Evolutionary conservation across 2,113 vertebrate genomes (phyloP).

Genomic region (Trematocara marginatum): DNA sequence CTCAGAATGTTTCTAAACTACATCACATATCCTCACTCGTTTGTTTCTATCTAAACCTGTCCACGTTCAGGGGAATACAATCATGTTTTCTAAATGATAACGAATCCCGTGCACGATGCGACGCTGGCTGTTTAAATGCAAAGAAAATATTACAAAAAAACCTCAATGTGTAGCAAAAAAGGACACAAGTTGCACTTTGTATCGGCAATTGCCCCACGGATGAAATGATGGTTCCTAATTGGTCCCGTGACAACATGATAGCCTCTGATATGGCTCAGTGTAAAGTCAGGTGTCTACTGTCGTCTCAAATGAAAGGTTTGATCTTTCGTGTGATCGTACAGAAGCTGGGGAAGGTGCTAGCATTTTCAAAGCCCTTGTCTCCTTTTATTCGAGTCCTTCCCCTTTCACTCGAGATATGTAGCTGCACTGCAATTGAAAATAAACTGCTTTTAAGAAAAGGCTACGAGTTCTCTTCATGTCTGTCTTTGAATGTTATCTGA

Average conservation of each 20-base stretch:
- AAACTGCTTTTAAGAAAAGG: neutral
- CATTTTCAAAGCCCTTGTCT: neutral
- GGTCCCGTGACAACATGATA: slow-evolving; percentile 19
- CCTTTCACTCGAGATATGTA: neutral
- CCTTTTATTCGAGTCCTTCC: neutral
- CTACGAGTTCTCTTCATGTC: neutral
- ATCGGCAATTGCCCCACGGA: neutral
- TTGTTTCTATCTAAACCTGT: neutral
- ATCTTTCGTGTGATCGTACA: neutral
- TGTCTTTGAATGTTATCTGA: neutral
- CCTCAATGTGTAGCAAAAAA: neutral
- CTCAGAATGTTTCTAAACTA: neutral
- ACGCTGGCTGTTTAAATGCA: neutral
- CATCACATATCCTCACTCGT: too few relatives aligned
- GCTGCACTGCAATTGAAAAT: neutral
- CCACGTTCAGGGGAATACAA: neutral
- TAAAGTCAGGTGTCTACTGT: neutral
- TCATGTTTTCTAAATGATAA: neutral
- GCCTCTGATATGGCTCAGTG: neutral
- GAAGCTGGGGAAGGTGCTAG: neutral
- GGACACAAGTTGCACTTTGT: neutral
- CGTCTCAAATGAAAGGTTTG: neutral
- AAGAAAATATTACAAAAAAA: neutral
- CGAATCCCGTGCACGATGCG: neutral
- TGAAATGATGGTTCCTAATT: neutral